Base-by-base conservation (phyloP, 2,888 invertebrate genomes). In the Brachynemurus nebulosus region DNA sequence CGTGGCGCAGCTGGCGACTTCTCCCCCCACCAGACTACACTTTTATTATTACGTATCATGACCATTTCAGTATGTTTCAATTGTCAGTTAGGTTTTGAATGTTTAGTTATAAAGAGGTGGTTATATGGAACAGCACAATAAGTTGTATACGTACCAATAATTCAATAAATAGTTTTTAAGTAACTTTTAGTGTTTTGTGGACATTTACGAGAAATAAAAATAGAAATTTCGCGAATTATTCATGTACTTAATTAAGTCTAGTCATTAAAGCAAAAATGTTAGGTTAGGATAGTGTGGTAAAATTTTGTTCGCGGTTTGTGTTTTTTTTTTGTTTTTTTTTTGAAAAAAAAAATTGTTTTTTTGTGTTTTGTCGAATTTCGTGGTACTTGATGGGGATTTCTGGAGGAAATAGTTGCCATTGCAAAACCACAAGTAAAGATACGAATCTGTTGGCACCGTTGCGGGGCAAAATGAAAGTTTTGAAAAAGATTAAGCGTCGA, bases 401-500 rank as follows among this genome's bases (percentile, higher is more conserved):
- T 54, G 60, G 59, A 54, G 54, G 55, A 42, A 57, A 52, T 44
- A 49, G 51, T 53, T 59, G 59, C 55, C 55, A 57, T 53, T 63
- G 63, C 58, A 58, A 60, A 54, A 55, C 54, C 48, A 58, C 58
- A 45, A 54, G 55, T 45, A 56, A 59, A 50, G 52, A 51, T 44
- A 34, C 27, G 14, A 65, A 62, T 48, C 62, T 68, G 44, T 62
- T 71, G 48, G 66, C 71, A 46, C 71, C 72, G 6, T 55, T 72
- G 46, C 67, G 68, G 53, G 69, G 69, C 63, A 88, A 86, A 69
- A 88, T 89, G 85, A 88, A 88, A 70, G 83, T 89, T 49, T 68
- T 89, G 50, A 89, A 89, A 73, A 89, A 88, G 63, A 82, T 89
- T 57, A 88, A 88, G 66, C 80, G 79, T 58, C 84, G 85, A 59